Evolutionary conservation across 1,140 invertebrate genomes (phyloP).

Genomic region (Dryas iulia): DNA sequence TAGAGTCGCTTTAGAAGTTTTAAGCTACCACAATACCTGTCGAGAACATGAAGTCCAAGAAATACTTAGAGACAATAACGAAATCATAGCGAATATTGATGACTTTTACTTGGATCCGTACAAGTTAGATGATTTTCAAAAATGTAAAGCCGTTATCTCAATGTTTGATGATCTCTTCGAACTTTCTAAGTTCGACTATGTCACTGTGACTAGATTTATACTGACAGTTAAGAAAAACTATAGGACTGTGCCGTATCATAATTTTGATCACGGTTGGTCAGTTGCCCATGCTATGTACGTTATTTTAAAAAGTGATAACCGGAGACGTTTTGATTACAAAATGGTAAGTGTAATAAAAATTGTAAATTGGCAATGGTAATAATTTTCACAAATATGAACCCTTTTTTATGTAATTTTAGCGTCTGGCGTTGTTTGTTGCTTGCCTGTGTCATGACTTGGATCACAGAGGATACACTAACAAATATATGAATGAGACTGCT

Average conservation of each 20-base stretch:
- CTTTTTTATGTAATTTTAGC: constrained; percentile 73
- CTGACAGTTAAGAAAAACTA: constrained; percentile 93
- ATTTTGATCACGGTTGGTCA: constrained; percentile 92
- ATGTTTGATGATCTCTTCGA: constrained; percentile 91
- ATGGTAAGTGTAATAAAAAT: constrained; percentile 42
- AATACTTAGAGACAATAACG: constrained; percentile 46
- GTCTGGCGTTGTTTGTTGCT: constrained; percentile 88
- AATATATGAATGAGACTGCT: constrained; percentile 91
- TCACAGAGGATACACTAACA: constrained; percentile 91
- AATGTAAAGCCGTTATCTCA: constrained; percentile 85
- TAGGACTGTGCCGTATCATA: constrained; percentile 90
- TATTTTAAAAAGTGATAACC: constrained; percentile 82
- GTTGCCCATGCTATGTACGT: constrained; percentile 92
- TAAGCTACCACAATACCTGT: constrained; percentile 92
- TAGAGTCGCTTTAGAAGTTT: constrained; percentile 89
- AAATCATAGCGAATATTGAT: constrained; percentile 63
- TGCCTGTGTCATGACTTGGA: constrained; percentile 92
- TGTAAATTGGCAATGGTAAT: not conserved
- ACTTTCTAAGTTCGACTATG: constrained; percentile 81
- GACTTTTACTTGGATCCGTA: constrained; percentile 88
- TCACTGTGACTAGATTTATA: constrained; percentile 85
- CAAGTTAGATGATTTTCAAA: constrained; percentile 84
- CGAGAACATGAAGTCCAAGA: constrained; percentile 85
- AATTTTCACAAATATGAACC: not conserved
- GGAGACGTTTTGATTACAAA: constrained; percentile 52